Evolutionary conservation across 1,140 invertebrate species (phyloP).

Genomic region (Megalonaias nervosa): DNA sequence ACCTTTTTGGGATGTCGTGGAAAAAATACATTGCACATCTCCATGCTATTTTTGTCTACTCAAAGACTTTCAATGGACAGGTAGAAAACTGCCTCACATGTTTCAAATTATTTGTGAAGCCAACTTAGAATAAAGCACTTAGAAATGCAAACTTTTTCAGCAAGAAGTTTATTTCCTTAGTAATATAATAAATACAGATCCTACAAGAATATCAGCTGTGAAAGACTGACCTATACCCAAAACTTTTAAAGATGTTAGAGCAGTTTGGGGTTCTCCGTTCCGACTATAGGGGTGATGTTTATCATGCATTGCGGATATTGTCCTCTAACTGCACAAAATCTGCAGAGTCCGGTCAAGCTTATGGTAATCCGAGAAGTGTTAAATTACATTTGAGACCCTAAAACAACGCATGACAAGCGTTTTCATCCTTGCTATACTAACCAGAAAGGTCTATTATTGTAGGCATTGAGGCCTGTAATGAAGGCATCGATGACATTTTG

Average conservation of each 20-base stretch:
- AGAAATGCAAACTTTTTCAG: conserved; percentile 2
- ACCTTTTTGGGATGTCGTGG: no score
- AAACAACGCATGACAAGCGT: conserved; percentile 8
- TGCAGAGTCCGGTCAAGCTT: not conserved
- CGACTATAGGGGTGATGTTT: conserved; percentile 2
- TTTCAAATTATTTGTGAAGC: no score
- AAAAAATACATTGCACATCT: no score
- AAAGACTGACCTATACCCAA: conserved; percentile 6
- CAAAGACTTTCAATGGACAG: no score
- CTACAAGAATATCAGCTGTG: not conserved
- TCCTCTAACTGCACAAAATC: not conserved
- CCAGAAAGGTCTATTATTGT: conserved; percentile 7
- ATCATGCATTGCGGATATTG: not conserved
- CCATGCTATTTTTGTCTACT: no score
- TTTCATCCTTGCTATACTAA: conserved; percentile 28
- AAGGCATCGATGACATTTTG: not conserved
- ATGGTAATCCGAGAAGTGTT: not conserved
- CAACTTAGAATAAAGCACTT: no score
- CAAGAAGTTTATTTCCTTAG: conserved; percentile 6
- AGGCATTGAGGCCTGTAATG: conserved; percentile 21
- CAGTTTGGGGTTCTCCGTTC: not conserved
- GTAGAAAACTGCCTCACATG: no score
- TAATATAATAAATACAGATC: conserved; percentile 8
- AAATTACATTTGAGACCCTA: not conserved
- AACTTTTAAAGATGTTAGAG: not conserved